A percentile compares a stretch with the other conserved stretches of the same genome.
These are phyloP conservation scores for Dastarcus helophoroides DNA, from an alignment of 2,888 invertebrate genomes.

Conservation along the genomic window DNA sequence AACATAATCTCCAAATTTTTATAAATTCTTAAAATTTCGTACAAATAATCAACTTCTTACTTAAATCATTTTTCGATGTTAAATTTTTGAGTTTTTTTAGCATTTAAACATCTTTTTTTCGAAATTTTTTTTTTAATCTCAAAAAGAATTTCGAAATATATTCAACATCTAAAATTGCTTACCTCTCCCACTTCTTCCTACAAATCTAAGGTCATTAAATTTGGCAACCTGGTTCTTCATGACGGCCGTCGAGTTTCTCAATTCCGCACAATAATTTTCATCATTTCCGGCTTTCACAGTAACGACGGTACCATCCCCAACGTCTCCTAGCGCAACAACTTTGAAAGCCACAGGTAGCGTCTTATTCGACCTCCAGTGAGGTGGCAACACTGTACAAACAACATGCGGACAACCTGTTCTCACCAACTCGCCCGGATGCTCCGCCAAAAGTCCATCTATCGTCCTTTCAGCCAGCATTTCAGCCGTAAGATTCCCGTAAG, in stretches of 20 bases:
- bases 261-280: slow-evolving; percentile 93
- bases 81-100: too few species aligned
- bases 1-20: too few species aligned
- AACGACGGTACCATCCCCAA: slow-evolving; percentile 92
- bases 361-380: slow-evolving; percentile 98
- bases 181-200: slow-evolving; percentile 98
- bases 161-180: too few species aligned
- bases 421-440: slow-evolving; percentile 86
- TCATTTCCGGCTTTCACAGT: slow-evolving; percentile 95
- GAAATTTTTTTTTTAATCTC: too few species aligned
- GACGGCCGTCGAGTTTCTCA: slow-evolving; percentile 87
- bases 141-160: too few species aligned
- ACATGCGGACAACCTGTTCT: slow-evolving; percentile 89
- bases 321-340: slow-evolving; percentile 87
- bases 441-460: slow-evolving; percentile 74
- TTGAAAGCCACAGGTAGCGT: slow-evolving; percentile 95
- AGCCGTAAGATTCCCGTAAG: slow-evolving; percentile 63
- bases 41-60: too few species aligned
- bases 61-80: too few species aligned
- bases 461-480: slow-evolving; percentile 82
- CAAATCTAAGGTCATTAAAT: slow-evolving; percentile 97
- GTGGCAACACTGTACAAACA: slow-evolving; percentile 88
- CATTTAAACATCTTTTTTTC: too few species aligned
- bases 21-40: too few species aligned
- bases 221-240: slow-evolving; percentile 99